Base-by-base conservation (phyloP, 2,113 vertebrate genomes). In the Ictalurus punctatus region DNA sequence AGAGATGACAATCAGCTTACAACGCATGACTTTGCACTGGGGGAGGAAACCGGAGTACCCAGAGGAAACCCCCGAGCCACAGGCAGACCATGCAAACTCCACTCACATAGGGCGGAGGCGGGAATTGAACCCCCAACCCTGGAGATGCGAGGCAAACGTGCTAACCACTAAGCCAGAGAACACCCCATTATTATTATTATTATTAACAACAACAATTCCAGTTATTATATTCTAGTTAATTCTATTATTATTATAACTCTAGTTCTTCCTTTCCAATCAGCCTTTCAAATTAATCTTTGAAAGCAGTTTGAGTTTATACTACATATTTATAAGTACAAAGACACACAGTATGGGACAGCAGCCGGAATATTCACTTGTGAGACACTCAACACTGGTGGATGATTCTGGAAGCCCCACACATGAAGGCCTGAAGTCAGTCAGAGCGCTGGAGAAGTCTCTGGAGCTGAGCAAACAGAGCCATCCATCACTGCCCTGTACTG, bases 401-500 rank as follows among this genome's bases (percentile, higher is more conserved):
- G 34, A 61, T 6, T 78, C 65, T 73, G 48, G 10, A 73, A 37
- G 34, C 48, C n/a, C 17, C 6, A 34, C 27, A 37, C 84, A 37
- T 25, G 21, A 13, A 78, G 27, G 73, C 59, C 74, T 79, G 40
- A 52, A 86, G 30, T 56, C 34, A 74, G 56, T 48, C 58, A 86
- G 34, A 79, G 40, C 40, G 7, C 14, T 78, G 8, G 71, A 86
- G 37, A 37, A 78, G 27, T 48, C 34, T 30, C 12, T 74, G 21
- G 30, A 86, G 19, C 67, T 59, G 52, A 56, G 34, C 84, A 40
- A 86, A 58, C 67, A 85, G 30, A 74, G 84, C 40, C 59, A 87
- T 87, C 74, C n/a, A 80, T 87, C 86, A 65, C 40, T 79, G 58
- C 40, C 52, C 58, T 80, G 74, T 40, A 87, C 58, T 52, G 40